phyloP scores from a whole-genome alignment of 2,888 invertebrate genomes.

The Epinotia brunnichana region DNA sequence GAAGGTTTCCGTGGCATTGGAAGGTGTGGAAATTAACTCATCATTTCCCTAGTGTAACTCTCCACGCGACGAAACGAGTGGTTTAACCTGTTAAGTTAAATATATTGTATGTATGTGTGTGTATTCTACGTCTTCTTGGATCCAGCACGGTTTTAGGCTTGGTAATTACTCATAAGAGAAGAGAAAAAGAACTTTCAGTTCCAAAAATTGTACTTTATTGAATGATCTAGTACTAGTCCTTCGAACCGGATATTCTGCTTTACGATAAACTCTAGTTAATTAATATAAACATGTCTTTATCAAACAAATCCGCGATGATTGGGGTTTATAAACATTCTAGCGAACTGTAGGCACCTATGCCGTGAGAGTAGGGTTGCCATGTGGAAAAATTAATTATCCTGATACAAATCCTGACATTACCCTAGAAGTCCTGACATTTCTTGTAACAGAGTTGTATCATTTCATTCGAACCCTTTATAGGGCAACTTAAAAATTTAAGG shows the following conservation, averaged over 20 bases:
- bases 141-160: too few species aligned
- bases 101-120: neutral
- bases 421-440: too few species aligned
- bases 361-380: constrained; percentile 30
- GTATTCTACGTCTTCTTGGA: neutral
- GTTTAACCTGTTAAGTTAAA: neutral
- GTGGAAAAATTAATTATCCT: too few species aligned
- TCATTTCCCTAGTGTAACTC: constrained; percentile 18
- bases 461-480: too few species aligned
- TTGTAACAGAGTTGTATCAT: too few species aligned
- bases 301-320: neutral
- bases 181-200: neutral
- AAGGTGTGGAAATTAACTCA: constrained; percentile 25
- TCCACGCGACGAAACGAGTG: neutral
- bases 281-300: constrained; percentile 13
- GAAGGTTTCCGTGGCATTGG: constrained; percentile 38
- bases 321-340: constrained; percentile 28
- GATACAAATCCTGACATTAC: too few species aligned
- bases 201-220: neutral
- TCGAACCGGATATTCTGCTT: constrained; percentile 14
- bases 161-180: neutral
- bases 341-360: neutral
- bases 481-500: too few species aligned
- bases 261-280: neutral
- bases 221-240: constrained; percentile 6